These are phyloP conservation scores for Chaunax sp. DNA, from an alignment of 2,797 vertebrate species.

Conservation along the genomic window DNA sequence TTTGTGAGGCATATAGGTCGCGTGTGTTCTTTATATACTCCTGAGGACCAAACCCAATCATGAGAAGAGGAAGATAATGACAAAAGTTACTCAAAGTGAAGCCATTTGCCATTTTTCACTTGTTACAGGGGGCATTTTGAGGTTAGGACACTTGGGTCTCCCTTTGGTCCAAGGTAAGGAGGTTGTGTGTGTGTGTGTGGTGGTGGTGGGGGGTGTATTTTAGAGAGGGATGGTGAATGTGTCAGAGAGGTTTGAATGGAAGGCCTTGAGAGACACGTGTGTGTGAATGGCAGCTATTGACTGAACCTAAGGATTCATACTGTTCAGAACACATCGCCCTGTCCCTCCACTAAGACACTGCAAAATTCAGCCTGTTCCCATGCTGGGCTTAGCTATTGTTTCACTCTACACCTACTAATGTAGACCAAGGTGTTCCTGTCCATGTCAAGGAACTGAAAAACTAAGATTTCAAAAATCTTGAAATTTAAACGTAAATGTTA, in stretches of 20 bases:
- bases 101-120: conserved; percentile 42
- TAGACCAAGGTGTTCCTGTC: not conserved
- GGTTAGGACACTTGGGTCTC: conserved; percentile 20
- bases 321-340: conserved; percentile 11
- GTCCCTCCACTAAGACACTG: not conserved
- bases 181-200: conserved; percentile 2
- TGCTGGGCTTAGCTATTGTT: not conserved
- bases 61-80: conserved; percentile 15
- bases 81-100: conserved; percentile 31
- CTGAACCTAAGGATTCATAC: conserved; percentile 10
- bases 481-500: not conserved
- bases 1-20: conserved; percentile 47
- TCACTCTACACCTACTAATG: not conserved
- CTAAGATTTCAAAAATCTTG: not conserved
- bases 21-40: conserved; percentile 42
- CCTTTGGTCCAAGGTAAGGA: conserved; percentile 6
- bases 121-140: conserved; percentile 27
- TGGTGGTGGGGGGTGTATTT: no score
- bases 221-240: conserved; percentile 10
- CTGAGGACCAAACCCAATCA: conserved; percentile 46
- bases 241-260: conserved; percentile 23
- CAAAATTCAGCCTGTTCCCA: not conserved
- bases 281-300: conserved; percentile 33
- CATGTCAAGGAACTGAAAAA: not conserved
- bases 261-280: conserved; percentile 33